These are phyloP conservation scores for Ceuthmochares aereus DNA, from an alignment of 2,113 vertebrate genomes.

Conservation along the genomic window DNA sequence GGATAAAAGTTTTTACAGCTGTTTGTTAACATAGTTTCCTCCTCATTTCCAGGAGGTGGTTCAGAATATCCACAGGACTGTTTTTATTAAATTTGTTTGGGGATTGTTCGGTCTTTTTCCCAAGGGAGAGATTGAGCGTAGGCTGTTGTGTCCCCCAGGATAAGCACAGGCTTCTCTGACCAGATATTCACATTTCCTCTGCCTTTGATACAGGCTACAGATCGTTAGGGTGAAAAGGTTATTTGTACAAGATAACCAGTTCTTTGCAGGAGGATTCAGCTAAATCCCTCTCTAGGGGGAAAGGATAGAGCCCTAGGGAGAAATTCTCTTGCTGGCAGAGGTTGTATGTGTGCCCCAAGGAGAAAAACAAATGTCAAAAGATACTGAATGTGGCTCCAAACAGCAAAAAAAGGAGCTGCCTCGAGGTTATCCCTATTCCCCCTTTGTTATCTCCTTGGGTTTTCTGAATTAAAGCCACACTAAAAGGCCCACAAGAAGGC, in stretches of 20 bases:
- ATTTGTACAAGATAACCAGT: background rate
- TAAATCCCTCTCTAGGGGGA: background rate
- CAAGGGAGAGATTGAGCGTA: background rate
- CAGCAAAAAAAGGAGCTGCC: background rate
- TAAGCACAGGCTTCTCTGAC: background rate
- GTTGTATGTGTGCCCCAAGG: fast-evolving
- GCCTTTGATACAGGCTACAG: background rate
- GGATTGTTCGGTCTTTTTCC: background rate
- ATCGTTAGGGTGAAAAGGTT: background rate
- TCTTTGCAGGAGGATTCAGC: background rate
- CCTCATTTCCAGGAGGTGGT: background rate
- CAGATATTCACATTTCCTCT: fast-evolving
- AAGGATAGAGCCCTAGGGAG: background rate
- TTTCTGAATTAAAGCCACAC: background rate
- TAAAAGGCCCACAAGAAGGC: background rate
- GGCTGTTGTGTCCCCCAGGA: background rate
- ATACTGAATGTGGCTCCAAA: background rate
- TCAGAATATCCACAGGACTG: background rate
- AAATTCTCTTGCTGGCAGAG: background rate
- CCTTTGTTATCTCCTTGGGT: background rate
- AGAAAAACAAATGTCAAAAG: background rate
- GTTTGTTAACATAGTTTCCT: background rate
- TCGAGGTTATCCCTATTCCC: background rate
- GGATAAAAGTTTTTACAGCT: conserved; percentile 24
- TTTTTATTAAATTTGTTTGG: background rate